Evolutionary conservation across 1,140 invertebrate species (phyloP).

Genomic region (Drosophila nannoptera): DNA sequence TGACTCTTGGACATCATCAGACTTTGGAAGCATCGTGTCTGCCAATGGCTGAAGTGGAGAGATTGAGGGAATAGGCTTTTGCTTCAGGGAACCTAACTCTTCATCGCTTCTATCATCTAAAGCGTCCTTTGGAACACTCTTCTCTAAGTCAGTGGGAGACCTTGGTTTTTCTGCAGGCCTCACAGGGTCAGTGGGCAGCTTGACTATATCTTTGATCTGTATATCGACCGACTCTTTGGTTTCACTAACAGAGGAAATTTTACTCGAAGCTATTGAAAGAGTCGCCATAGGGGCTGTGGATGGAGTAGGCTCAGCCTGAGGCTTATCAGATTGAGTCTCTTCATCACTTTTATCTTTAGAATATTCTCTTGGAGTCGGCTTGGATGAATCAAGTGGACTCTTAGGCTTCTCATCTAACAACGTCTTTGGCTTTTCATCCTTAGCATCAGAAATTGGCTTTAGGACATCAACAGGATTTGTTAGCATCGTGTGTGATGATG

Average conservation of each 20-base stretch:
- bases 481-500: slow-evolving; percentile 7
- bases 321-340: slow-evolving; percentile 13
- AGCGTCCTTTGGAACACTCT: too few relatives aligned
- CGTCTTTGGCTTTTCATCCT: not conserved
- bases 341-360: slow-evolving; percentile 34
- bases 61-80: too few relatives aligned
- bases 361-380: slow-evolving; percentile 12
- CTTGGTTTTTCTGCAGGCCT: too few relatives aligned
- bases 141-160: too few relatives aligned
- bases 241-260: not conserved
- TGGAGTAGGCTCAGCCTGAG: not conserved
- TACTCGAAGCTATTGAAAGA: not conserved
- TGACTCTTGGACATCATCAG: too few relatives aligned
- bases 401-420: slow-evolving; percentile 32
- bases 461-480: not conserved
- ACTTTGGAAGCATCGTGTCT: too few relatives aligned
- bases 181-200: not conserved
- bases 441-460: not conserved
- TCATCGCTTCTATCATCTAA: too few relatives aligned
- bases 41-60: too few relatives aligned
- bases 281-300: not conserved
- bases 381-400: slow-evolving; percentile 17
- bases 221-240: not conserved
- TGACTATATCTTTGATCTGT: slow-evolving; percentile 1
- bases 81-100: too few relatives aligned